Conservation (phyloP, 1,140 invertebrate genomes). For the Ganaspis sp. region DNA sequence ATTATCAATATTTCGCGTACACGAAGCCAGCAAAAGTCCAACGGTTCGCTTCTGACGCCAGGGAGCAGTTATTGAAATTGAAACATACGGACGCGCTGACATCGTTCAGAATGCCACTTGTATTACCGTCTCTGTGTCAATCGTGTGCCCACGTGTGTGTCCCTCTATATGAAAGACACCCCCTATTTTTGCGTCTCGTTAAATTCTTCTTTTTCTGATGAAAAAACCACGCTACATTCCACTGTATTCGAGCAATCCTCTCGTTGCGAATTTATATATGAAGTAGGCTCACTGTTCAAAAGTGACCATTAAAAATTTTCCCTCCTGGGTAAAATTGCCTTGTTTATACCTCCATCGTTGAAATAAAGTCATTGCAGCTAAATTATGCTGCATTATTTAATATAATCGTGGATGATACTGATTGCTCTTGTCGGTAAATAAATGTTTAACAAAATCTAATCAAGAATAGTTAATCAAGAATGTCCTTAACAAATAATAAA, state of each 20-base stretch:
- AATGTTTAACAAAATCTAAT: too few relatives aligned
- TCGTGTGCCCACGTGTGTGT: neutral
- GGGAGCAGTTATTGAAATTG: conserved; percentile 78
- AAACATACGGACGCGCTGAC: conserved; percentile 69
- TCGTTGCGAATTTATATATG: neutral
- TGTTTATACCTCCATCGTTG: neutral
- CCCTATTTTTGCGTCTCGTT: conserved; percentile 1
- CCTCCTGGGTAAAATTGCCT: neutral
- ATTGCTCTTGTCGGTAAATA: too few relatives aligned
- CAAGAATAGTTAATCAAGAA: too few relatives aligned
- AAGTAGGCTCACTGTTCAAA: neutral
- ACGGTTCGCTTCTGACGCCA: conserved; percentile 61
- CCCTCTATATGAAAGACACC: neutral
- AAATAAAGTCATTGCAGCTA: too few relatives aligned
- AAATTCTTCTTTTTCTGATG: conserved; percentile 18
- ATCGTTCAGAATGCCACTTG: conserved; percentile 44
- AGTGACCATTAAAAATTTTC: neutral
- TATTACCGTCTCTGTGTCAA: conserved; percentile 14
- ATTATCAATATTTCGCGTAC: conserved; percentile 75
- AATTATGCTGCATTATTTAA: too few relatives aligned
- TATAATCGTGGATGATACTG: too few relatives aligned
- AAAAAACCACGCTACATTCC: neutral
- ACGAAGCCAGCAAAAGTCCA: conserved; percentile 64
- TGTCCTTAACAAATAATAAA: too few relatives aligned
- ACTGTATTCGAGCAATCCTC: neutral